phyloP scores from a whole-genome alignment of 1,140 invertebrate species.

The Platyscapa corneri region DNA sequence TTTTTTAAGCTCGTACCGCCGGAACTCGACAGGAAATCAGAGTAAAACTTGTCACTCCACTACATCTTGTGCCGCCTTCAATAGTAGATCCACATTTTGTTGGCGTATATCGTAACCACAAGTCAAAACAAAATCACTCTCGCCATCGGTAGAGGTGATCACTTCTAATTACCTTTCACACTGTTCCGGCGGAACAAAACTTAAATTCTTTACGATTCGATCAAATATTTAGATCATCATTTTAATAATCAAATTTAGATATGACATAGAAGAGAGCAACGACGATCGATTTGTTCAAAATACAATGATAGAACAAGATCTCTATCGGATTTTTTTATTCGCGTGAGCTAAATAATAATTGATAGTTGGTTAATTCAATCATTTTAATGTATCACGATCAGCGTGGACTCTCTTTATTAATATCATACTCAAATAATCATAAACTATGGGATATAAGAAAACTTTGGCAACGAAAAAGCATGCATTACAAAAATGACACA shows the following conservation, averaged over 20 bases:
- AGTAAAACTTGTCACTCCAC: too few relatives aligned
- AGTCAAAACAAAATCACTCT: too few relatives aligned
- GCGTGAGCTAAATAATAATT: background rate
- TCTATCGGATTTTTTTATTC: too few relatives aligned
- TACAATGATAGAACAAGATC: too few relatives aligned
- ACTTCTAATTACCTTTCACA: background rate
- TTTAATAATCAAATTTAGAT: background rate
- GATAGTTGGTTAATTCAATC: background rate
- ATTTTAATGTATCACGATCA: background rate
- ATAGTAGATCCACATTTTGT: too few relatives aligned
- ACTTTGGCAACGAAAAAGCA: background rate
- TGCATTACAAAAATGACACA: slow-evolving; percentile 7
- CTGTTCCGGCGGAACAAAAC: background rate
- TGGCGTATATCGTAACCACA: too few relatives aligned
- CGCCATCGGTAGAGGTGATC: background rate
- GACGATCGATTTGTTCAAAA: background rate
- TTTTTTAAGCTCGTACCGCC: background rate
- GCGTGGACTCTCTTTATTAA: background rate
- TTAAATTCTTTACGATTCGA: background rate
- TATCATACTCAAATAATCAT: background rate
- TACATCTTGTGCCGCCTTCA: too few relatives aligned
- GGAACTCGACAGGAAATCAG: background rate
- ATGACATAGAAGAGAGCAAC: background rate
- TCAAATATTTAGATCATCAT: background rate
- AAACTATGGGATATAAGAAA: background rate